Evolutionary conservation across 2,888 invertebrate species (phyloP).

Genomic region (Hesperia comma): DNA sequence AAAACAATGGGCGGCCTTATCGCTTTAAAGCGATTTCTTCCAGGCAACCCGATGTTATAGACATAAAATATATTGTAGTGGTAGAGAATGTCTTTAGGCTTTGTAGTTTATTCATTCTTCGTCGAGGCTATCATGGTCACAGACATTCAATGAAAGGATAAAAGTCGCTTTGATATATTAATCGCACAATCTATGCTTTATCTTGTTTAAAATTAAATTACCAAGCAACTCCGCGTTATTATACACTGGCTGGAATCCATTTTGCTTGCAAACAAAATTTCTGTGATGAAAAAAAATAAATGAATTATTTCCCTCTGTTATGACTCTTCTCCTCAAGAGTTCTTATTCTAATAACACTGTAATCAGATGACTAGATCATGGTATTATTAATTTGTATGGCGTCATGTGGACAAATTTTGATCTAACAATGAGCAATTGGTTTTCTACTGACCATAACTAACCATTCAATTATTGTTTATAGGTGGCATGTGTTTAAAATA

Average conservation of each 20-base stretch:
- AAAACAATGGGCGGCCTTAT: too few species aligned
- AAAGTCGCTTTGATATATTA: too few species aligned
- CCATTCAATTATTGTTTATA: not conserved
- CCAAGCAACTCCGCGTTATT: constrained; percentile 20
- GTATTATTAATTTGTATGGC: constrained; percentile 8
- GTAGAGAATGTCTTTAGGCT: too few species aligned
- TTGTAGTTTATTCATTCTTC: too few species aligned
- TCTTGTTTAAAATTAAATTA: not conserved
- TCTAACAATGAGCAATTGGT: constrained; percentile 27
- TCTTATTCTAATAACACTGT: not conserved
- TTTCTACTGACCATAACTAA: constrained; percentile 4
- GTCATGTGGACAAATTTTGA: constrained; percentile 6
- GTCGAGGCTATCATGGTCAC: too few species aligned
- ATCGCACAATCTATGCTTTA: not conserved
- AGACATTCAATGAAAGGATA: too few species aligned
- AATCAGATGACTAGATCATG: not conserved
- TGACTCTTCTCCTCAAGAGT: not conserved
- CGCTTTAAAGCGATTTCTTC: too few species aligned
- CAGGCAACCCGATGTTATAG: too few species aligned
- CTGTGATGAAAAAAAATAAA: not conserved
- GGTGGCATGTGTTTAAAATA: not conserved
- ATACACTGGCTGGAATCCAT: constrained; percentile 26
- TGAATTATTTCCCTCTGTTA: not conserved
- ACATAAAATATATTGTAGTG: too few species aligned
- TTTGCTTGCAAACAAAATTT: not conserved